These are phyloP conservation scores for Fulica atra DNA, from an alignment of 2,113 vertebrate genomes.

Conservation along the genomic window DNA sequence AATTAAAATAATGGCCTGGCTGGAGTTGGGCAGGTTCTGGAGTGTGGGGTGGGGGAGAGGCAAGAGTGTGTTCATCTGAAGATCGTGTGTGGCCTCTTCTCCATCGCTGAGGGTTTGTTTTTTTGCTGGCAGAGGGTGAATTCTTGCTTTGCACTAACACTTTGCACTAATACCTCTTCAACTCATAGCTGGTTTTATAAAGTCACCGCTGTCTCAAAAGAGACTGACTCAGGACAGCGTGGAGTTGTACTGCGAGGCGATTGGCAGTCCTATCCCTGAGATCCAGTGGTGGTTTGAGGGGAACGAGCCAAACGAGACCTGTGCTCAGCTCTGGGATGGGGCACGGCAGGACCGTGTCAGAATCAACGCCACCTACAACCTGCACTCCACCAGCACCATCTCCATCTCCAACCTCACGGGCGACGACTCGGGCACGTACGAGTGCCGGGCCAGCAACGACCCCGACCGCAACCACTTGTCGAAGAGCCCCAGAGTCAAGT, in stretches of 20 bases:
- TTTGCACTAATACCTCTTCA: slow-evolving; percentile 68
- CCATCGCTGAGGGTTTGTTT: background rate
- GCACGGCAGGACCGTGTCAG: slow-evolving; percentile 82
- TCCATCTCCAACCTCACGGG: slow-evolving; percentile 77
- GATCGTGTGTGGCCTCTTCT: background rate
- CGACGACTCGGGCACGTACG: slow-evolving; percentile 88
- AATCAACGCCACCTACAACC: slow-evolving; percentile 88
- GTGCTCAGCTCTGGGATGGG: slow-evolving; percentile 88
- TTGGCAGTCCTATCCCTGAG: slow-evolving; percentile 88
- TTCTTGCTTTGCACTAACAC: slow-evolving; percentile 65
- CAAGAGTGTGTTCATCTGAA: fast-evolving
- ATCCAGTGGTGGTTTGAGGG: slow-evolving; percentile 94
- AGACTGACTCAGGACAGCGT: slow-evolving; percentile 78
- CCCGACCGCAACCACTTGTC: slow-evolving; percentile 92
- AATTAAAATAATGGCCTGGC: background rate
- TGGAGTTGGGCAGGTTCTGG: background rate
- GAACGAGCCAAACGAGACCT: slow-evolving; percentile 79
- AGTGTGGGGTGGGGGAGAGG: background rate
- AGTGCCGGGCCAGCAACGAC: slow-evolving; percentile 96
- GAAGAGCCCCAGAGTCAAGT: slow-evolving; percentile 92
- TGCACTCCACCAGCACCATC: slow-evolving; percentile 86
- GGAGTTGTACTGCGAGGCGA: slow-evolving; percentile 90
- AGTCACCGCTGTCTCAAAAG: slow-evolving; percentile 86
- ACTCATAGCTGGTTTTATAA: slow-evolving; percentile 86
- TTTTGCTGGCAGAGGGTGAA: background rate